A percentile compares a stretch with the other conserved stretches of the same genome.
Conservation (phyloP, 2,113 vertebrate genomes). For the Cariama cristata region DNA sequence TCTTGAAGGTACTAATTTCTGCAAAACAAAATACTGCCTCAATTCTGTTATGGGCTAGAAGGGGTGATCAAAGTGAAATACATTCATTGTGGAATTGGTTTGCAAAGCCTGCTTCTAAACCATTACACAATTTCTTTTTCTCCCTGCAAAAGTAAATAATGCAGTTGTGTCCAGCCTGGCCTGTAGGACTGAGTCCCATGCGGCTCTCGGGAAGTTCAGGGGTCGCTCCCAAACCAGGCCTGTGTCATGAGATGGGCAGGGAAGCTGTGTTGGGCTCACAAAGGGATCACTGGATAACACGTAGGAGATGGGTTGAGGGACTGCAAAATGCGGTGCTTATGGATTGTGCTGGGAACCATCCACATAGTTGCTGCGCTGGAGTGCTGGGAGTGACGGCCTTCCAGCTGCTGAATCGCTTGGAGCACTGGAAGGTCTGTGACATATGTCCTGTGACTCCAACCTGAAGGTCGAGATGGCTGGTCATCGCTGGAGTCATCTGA, state of each 20-base stretch:
- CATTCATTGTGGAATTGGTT: conserved; percentile 60
- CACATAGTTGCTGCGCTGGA: rapidly evolving
- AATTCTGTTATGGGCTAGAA: conserved; percentile 53
- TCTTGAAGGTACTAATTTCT: conserved; percentile 70
- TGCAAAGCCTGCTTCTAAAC: conserved; percentile 40
- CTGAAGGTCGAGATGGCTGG: rapidly evolving
- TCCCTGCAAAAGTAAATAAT: not conserved
- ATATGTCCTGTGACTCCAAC: not conserved
- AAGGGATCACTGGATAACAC: not conserved
- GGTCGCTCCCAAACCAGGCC: not conserved
- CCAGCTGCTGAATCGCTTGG: not conserved
- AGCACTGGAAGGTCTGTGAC: not conserved
- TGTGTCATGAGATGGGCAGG: not conserved
- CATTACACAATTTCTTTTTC: not conserved
- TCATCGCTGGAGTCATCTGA: not conserved
- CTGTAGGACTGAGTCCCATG: not conserved
- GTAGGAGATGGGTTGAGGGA: not conserved
- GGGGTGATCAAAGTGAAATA: conserved; percentile 66
- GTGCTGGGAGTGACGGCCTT: not conserved
- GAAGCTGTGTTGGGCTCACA: not conserved
- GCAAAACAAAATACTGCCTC: conserved; percentile 67
- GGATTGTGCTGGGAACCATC: not conserved
- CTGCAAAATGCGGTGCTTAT: not conserved
- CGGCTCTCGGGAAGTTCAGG: not conserved
- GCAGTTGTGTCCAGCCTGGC: not conserved